A percentile compares a stretch with the other conserved stretches of the same genome.
Conservation (phyloP, 2,888 invertebrate species). For the Globia sparganii region DNA sequence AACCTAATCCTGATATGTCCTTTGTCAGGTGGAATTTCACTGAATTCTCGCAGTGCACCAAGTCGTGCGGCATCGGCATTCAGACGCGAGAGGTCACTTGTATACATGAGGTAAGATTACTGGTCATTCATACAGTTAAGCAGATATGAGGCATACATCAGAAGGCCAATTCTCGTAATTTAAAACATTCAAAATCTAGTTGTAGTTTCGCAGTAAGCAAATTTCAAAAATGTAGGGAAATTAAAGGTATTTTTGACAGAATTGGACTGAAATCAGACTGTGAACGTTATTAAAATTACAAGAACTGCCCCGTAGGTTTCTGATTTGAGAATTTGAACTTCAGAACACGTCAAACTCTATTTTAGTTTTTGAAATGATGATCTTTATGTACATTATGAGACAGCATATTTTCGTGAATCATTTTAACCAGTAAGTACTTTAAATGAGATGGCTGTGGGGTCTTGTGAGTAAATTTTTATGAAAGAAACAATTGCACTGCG, state of each 20-base stretch:
- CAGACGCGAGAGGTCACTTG: constrained; percentile 97
- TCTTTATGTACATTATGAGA: neutral
- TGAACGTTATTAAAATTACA: neutral
- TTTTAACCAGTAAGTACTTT: neutral
- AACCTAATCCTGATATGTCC: constrained; percentile 50
- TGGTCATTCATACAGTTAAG: neutral
- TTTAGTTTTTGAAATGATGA: neutral
- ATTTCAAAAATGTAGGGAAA: neutral
- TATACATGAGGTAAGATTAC: constrained; percentile 92
- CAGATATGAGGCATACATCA: neutral
- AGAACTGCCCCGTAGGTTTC: neutral
- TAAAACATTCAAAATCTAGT: neutral
- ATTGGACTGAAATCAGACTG: neutral
- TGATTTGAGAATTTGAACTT: neutral
- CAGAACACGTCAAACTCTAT: neutral
- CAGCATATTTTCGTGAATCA: neutral
- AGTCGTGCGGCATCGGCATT: constrained; percentile 98
- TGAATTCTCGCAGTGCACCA: constrained; percentile 96
- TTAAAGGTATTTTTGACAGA: neutral
- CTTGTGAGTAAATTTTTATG: neutral
- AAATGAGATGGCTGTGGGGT: neutral
- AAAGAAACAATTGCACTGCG: neutral
- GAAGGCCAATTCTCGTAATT: neutral
- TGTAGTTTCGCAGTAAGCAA: neutral
- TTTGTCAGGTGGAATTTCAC: constrained; percentile 95